Conservation (phyloP, 2,113 vertebrate species). For the Lasiurus borealis region DNA sequence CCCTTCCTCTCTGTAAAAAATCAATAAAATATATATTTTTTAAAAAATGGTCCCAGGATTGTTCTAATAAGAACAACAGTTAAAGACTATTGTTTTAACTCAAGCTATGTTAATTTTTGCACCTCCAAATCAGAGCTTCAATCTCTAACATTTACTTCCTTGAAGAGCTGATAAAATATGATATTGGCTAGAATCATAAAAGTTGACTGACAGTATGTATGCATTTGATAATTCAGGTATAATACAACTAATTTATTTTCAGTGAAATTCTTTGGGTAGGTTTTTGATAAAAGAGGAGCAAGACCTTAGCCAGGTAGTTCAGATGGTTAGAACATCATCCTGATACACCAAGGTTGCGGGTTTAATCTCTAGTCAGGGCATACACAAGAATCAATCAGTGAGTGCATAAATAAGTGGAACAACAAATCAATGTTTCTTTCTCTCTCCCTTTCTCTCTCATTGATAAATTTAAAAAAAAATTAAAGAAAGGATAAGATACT, state of each 20-base stretch:
- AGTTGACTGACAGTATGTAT: not conserved
- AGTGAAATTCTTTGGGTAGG: not conserved
- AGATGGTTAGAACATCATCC: not conserved
- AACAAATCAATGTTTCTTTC: too few species aligned
- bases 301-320: not conserved
- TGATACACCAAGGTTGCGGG: not conserved
- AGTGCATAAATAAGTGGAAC: too few species aligned
- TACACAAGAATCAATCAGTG: too few species aligned
- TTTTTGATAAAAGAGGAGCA: conserved; percentile 39
- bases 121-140: not conserved
- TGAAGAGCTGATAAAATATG: conserved; percentile 52
- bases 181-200: conserved; percentile 19
- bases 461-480: not conserved
- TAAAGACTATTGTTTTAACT: conserved; percentile 30
- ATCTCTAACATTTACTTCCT: conserved; percentile 33
- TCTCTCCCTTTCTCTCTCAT: too few species aligned
- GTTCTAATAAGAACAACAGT: conserved; percentile 38
- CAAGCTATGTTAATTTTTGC: conserved; percentile 17
- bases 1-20: too few species aligned
- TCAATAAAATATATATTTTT: too few species aligned
- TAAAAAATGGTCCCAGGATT: conserved; percentile 28
- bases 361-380: not conserved
- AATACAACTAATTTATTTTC: conserved; percentile 7
- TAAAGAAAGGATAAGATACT: not conserved
- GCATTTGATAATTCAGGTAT: not conserved